Conservation (phyloP, 2,797 vertebrate genomes). For the Myotis findleyi region DNA sequence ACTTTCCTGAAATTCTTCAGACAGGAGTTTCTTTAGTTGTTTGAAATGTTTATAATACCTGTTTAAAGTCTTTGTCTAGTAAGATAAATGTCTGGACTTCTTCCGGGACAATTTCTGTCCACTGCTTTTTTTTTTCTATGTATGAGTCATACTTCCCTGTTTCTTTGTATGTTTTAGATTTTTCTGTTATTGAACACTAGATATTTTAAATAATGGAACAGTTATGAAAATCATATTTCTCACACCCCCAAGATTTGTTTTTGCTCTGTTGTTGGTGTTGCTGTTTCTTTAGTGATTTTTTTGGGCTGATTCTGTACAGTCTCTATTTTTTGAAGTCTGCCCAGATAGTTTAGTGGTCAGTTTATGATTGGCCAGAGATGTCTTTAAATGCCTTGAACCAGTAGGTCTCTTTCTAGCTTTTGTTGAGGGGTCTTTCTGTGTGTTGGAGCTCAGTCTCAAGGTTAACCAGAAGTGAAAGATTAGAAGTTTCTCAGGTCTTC, state of each 20-base stretch:
- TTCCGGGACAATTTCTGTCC: neutral
- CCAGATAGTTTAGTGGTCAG: neutral
- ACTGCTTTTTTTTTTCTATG: neutral
- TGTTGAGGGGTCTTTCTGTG: neutral
- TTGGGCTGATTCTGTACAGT: neutral
- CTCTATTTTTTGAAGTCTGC: neutral
- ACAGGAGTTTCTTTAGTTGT: neutral
- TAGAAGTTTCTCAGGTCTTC: slow-evolving; percentile 4
- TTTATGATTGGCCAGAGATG: slow-evolving; percentile 16
- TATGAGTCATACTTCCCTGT: neutral
- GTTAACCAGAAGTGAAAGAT: neutral
- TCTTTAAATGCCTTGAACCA: slow-evolving; percentile 19
- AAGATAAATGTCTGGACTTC: neutral
- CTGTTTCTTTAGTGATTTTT: slow-evolving; percentile 10
- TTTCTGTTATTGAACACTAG: slow-evolving; percentile 20
- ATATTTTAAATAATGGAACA: slow-evolving; percentile 10
- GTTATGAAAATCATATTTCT: neutral
- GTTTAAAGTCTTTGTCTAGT: slow-evolving; percentile 33
- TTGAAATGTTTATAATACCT: slow-evolving; percentile 32
- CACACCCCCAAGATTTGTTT: neutral
- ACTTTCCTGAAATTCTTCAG: neutral
- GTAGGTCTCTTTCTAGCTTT: neutral
- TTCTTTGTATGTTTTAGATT: neutral
- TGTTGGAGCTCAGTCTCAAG: neutral
- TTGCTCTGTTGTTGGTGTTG: neutral